Evolutionary conservation across 1,140 invertebrate genomes (phyloP).

Genomic region (Habropoda laboriosa): DNA sequence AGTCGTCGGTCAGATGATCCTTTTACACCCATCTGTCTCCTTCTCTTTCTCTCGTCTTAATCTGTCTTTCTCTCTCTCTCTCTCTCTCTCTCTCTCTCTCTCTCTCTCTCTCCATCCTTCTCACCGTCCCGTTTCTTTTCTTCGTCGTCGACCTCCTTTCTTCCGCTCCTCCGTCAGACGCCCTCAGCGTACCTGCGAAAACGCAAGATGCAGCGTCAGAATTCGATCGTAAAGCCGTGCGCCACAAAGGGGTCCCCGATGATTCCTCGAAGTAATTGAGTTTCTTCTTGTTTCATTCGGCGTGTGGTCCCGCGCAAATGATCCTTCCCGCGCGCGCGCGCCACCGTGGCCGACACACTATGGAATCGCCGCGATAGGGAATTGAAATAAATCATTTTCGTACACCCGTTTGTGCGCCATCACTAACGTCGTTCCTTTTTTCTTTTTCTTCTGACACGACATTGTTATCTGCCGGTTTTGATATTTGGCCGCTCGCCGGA

Average conservation of each 20-base stretch:
- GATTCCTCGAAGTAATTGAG: conserved; percentile 57
- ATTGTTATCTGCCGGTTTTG: not conserved
- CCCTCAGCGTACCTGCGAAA: conserved; percentile 41
- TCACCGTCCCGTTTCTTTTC: not conserved
- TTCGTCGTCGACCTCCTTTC: not conserved
- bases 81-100: not conserved
- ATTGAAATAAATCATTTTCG: conserved; percentile 44
- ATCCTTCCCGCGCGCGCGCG: not conserved
- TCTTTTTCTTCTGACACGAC: no score
- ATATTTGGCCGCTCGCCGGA: not conserved
- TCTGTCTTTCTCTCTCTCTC: not conserved
- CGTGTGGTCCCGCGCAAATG: conserved; percentile 40
- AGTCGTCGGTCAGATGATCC: conserved; percentile 39
- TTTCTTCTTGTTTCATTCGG: conserved; percentile 57
- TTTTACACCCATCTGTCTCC: conserved; percentile 26
- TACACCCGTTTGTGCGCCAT: not conserved
- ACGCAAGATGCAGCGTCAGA: conserved; percentile 58
- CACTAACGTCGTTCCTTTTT: not conserved
- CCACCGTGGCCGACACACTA: not conserved
- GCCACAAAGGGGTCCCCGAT: conserved; percentile 56
- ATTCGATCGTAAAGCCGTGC: conserved; percentile 57
- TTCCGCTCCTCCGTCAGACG: not conserved
- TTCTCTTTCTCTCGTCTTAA: not conserved
- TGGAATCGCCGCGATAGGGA: conserved; percentile 2
- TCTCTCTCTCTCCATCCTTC: no score